Evolutionary conservation across 2,113 vertebrate species (phyloP), one percentile per base, ranked within the genome.

Genomic region (Corythaeola cristata): DNA sequence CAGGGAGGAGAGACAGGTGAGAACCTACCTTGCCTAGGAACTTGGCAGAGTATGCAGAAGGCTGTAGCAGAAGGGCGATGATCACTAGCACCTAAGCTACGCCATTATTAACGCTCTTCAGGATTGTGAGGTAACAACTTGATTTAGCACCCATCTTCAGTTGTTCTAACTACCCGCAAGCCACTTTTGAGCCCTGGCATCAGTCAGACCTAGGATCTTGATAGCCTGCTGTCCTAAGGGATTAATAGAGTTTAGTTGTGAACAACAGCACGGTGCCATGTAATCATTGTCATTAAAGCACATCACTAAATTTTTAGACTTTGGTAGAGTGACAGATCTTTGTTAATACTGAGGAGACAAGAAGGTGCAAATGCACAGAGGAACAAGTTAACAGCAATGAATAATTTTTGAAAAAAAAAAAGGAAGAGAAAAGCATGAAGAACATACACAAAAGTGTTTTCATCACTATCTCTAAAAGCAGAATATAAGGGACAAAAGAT

Each of bases 191-290:
- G 26, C 14, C 35, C n/a, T 85, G 33, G 26, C 17, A 77, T 52
- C 33, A 49, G 27, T 68, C 24, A 45, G 22, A 41, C 28, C 64
- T 6, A 56, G 45, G 26, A 80, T 33, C 33, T 19, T 0, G 0
- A 81, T 15, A 44, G 35, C 50, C 30, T 0, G 0, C 39, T 81
- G 23, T 44, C 32, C 49, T 27, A 69, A 50, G 17, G 33, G 39
- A 63, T 45, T 58, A 75, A 63, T 4, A 66, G 33, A 56, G 66
- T 49, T 91, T 39, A 81, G 24, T 2, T 15, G 5, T 4, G 24
- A 32, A 81, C 10, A 62, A 47, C 44, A 50, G 62, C 5, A 2
- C 19, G 26, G 50, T 58, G 33, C 62, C 44, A 35, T 28, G 16
- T 39, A 56, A 30, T 44, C 13, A 71, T 9, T 62, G 5, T 44